phyloP scores from a whole-genome alignment of 1,140 invertebrate species.

The Bombus pascuorum region DNA sequence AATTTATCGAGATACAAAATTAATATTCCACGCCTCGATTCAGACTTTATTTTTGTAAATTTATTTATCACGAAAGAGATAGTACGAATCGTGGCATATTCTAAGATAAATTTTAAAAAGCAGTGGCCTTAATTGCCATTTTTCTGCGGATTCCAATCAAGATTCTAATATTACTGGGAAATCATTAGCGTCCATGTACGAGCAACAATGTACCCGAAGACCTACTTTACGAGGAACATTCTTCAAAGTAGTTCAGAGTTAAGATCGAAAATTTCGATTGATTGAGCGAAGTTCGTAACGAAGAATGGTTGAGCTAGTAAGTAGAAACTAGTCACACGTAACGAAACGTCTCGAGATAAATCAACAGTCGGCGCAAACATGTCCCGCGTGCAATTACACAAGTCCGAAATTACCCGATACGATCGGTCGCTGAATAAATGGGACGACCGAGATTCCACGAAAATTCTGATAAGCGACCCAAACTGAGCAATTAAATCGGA shows the following conservation, averaged over 20 bases:
- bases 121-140: no score
- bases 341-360: slow-evolving; percentile 12
- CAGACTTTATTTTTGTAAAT: no score
- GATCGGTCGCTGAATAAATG: slow-evolving; percentile 28
- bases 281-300: neutral
- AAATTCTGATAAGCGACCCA: slow-evolving; percentile 24
- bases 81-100: no score
- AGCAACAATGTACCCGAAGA: no score
- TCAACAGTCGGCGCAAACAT: slow-evolving; percentile 23
- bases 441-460: slow-evolving; percentile 44
- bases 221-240: neutral
- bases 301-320: neutral
- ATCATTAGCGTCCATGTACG: no score
- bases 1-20: no score
- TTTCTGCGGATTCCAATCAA: no score
- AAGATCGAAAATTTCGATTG: neutral
- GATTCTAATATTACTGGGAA: no score
- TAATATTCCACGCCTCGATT: no score
- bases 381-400: slow-evolving; percentile 40
- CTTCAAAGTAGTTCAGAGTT: neutral
- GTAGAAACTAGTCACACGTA: neutral
- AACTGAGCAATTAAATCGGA: slow-evolving; percentile 30
- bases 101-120: no score
- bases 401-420: slow-evolving; percentile 37
- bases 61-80: no score